Evolutionary conservation across 2,797 vertebrate species (phyloP).

Genomic region (Podarcis lilfordi): DNA sequence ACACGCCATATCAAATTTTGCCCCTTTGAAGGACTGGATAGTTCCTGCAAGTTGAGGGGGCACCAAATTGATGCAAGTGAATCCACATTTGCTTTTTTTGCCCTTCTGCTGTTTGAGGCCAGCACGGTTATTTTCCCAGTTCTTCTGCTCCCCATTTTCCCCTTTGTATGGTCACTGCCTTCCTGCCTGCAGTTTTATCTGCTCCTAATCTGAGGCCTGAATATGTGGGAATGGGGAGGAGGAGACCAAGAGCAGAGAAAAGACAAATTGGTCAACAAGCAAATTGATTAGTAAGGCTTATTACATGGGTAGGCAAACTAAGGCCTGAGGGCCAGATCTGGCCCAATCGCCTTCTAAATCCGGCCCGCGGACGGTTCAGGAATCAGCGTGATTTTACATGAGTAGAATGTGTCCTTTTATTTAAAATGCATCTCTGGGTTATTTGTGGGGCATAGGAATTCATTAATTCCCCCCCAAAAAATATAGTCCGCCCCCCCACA

Average conservation of each 20-base stretch:
- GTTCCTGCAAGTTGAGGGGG: neutral
- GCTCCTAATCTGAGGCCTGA: neutral
- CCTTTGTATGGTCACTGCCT: neutral
- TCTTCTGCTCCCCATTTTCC: too few relatives aligned
- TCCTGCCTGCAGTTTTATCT: neutral
- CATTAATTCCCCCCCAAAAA: rapidly evolving
- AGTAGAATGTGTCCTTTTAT: too few relatives aligned
- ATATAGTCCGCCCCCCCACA: too few relatives aligned
- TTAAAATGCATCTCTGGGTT: too few relatives aligned
- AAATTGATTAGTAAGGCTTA: neutral
- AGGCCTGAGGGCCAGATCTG: too few relatives aligned
- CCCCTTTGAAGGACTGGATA: too few relatives aligned
- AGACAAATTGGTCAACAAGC: neutral
- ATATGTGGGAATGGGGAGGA: neutral
- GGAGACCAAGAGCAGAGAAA: neutral
- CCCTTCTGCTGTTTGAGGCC: neutral
- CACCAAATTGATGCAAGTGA: neutral
- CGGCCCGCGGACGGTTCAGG: too few relatives aligned
- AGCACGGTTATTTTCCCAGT: neutral
- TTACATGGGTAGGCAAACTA: neutral
- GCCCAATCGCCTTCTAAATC: too few relatives aligned
- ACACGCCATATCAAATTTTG: neutral
- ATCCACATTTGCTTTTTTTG: neutral
- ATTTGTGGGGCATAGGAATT: too few relatives aligned
- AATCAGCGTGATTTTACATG: too few relatives aligned